phyloP scores from a whole-genome alignment of 2,888 invertebrate species.

The Meteorus colon region DNA sequence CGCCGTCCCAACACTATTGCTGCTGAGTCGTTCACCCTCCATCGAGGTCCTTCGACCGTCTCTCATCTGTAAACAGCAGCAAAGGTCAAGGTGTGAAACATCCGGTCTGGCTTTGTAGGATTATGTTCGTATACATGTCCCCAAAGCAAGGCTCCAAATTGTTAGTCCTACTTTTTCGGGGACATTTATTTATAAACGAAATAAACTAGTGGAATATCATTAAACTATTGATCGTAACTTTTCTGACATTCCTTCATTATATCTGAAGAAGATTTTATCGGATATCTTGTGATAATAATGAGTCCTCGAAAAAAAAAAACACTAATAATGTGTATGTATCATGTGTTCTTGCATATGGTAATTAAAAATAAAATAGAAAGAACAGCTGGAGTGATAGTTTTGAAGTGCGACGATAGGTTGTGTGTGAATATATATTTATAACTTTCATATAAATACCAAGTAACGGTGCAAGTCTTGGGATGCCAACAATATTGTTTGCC shows the following conservation, averaged over 20 bases:
- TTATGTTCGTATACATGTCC: constrained; percentile 36
- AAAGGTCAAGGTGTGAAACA: constrained; percentile 35
- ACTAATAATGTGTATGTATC: background rate
- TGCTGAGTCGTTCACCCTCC: constrained; percentile 75
- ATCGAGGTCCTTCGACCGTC: constrained; percentile 71
- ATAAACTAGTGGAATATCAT: background rate
- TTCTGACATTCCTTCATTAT: background rate
- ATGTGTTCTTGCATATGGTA: background rate
- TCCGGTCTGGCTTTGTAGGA: background rate
- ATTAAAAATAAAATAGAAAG: background rate
- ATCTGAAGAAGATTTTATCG: too few relatives aligned
- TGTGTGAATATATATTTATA: constrained; percentile 41
- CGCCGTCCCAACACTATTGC: constrained; percentile 68
- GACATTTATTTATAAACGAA: constrained; percentile 39
- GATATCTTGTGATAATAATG: too few relatives aligned
- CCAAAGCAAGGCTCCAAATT: constrained; percentile 23
- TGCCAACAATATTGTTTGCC: constrained; percentile 40
- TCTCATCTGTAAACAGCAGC: constrained; percentile 60
- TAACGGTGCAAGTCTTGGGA: constrained; percentile 28
- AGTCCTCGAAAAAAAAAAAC: too few relatives aligned
- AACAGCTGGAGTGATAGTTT: background rate
- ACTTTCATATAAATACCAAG: constrained; percentile 39
- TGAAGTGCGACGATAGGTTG: constrained; percentile 19
- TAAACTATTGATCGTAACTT: background rate
- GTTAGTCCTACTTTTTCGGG: constrained; percentile 34